A percentile compares a stretch with the other conserved stretches of the same genome.
phyloP scores from a whole-genome alignment of 1,140 invertebrate genomes.

The Chelonus insularis region DNA sequence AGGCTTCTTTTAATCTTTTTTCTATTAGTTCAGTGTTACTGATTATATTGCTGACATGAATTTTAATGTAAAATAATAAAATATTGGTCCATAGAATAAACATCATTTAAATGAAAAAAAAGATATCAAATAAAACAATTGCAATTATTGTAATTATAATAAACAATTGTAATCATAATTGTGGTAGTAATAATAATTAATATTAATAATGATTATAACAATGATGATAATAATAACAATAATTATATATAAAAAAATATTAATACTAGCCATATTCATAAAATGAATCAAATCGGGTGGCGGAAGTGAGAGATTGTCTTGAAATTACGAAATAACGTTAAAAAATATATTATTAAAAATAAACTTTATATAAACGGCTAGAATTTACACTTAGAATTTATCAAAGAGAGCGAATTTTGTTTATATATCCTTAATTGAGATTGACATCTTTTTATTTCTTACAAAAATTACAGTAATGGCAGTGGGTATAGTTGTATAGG shows the following conservation, averaged over 20 bases:
- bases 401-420: neutral
- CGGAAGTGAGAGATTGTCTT: neutral
- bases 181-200: neutral
- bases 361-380: neutral
- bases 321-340: neutral
- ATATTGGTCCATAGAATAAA: neutral
- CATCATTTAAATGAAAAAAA: neutral
- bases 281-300: neutral
- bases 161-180: no score
- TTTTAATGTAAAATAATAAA: neutral
- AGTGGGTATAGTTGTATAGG: constrained; percentile 48
- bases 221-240: neutral
- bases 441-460: constrained; percentile 40
- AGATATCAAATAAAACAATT: neutral
- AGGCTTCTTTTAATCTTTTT: neutral
- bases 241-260: neutral
- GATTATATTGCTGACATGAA: constrained; percentile 2
- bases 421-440: neutral
- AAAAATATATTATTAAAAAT: neutral
- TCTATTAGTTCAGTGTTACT: neutral
- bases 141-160: no score
- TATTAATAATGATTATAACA: neutral
- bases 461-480: constrained; percentile 52
- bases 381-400: neutral
- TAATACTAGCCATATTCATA: no score